Evolutionary conservation across 2,113 vertebrate genomes (phyloP), one percentile per base, ranked within the genome.

Genomic region (Microtus oregoni): DNA sequence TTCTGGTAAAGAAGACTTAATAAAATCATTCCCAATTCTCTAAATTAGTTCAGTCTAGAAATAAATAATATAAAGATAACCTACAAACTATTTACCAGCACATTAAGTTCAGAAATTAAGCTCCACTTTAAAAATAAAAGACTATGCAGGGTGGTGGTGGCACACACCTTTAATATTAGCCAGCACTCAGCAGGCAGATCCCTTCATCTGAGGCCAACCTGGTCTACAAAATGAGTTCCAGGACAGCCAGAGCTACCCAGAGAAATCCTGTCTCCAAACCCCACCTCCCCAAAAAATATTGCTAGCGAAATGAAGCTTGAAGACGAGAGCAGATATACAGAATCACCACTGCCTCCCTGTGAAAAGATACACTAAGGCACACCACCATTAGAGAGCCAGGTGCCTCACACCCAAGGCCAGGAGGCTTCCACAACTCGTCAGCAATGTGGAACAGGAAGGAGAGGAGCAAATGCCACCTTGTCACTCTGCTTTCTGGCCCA

Each of bases 61-160:
- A 72, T 77, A 92, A 93, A 67, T 77, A 92, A 89, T 28, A 17
- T 10, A 8, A 78, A 2, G 3, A 47, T 78, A 72, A 94, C 30
- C 67, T 92, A 92, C 50, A 92, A 92, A 87, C 52, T 55, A 55
- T 72, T 92, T 32, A 82, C 5, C 47, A 85, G 50, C 35, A 90
- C n/a, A 72, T 70, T 50, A 91, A 94, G 47, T 87, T 94, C 15
- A 68, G 35, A 55, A 35, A 35, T 28, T 63, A 85, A 67, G 47
- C 12, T 65, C 76, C 32, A n/a, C 26, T 38, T 70, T 70, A 87
- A 70, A 68, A 47, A 44, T 67, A 67, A 90, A 92, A 78, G 76
- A 70, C 75, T 65, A 32, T 38, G 8, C 35, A 73, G 68, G 68
- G 68, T 3, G 15, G 68, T 72, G 32, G 32, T n/a, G 68, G 35